phyloP scores from a whole-genome alignment of 1,140 invertebrate species.

The Lepidurus apus region DNA sequence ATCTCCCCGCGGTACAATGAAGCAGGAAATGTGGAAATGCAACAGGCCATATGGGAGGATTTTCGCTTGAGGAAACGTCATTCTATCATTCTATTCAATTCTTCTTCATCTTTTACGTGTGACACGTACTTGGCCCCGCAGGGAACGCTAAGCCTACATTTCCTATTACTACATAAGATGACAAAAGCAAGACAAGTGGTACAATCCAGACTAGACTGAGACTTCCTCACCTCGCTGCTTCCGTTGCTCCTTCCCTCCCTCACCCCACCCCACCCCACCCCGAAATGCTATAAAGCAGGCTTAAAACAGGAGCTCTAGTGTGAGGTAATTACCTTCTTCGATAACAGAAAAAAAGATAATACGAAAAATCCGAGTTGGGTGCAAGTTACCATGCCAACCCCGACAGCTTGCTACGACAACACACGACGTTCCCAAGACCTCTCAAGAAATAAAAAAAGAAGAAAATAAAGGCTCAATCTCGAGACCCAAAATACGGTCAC shows the following conservation, averaged over 20 bases:
- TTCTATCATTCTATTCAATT: neutral
- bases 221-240: neutral
- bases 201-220: neutral
- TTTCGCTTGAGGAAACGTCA: too few species aligned
- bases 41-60: too few species aligned
- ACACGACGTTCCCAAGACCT: neutral
- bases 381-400: constrained; percentile 17
- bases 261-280: neutral
- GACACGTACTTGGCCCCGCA: neutral
- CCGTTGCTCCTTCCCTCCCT: neutral
- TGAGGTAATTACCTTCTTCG: neutral
- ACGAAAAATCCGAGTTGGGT: constrained; percentile 2
- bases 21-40: too few species aligned
- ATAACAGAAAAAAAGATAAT: neutral
- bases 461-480: neutral
- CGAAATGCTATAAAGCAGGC: neutral
- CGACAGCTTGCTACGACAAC: constrained; percentile 9
- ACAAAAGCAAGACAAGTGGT: neutral
- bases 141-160: neutral
- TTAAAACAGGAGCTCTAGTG: neutral
- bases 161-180: neutral
- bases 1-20: too few species aligned
- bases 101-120: neutral
- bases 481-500: neutral
- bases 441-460: neutral